Percentiles rank a stretch among this genome's conserved stretches.
Evolutionary conservation across 2,888 invertebrate genomes (phyloP).

Genomic region (Zygothrica quintamaculata): DNA sequence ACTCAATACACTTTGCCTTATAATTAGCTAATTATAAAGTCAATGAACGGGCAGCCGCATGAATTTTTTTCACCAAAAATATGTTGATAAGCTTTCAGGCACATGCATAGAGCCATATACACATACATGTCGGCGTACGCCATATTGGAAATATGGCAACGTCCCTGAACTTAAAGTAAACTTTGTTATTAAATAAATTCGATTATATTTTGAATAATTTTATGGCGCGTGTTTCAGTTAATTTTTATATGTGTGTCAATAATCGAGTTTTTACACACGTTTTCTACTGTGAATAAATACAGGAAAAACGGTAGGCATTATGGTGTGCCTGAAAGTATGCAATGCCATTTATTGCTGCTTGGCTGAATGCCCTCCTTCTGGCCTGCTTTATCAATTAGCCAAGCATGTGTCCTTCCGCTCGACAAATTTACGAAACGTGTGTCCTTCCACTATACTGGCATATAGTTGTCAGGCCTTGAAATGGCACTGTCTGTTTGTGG

Average conservation of each 20-base stretch:
- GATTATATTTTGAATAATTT: conserved; percentile 51
- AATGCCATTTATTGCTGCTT: conserved; percentile 12
- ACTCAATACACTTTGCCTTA: conserved; percentile 9
- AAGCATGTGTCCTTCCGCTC: conserved; percentile 51
- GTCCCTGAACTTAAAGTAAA: conserved; percentile 31
- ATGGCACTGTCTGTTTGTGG: conserved; percentile 26
- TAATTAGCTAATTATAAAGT: conserved; percentile 53
- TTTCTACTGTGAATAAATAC: conserved; percentile 5
- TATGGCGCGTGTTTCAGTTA: conserved; percentile 10
- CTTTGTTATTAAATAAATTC: conserved; percentile 30
- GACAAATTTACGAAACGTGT: conserved; percentile 53
- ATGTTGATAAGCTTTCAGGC: conserved; percentile 37
- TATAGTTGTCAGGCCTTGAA: conserved; percentile 31
- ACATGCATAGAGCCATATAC: conserved; percentile 9
- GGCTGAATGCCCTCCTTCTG: background rate
- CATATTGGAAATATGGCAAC: conserved; percentile 25
- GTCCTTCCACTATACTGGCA: conserved; percentile 43
- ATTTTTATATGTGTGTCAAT: conserved; percentile 40
- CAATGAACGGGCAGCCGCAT: conserved; percentile 45
- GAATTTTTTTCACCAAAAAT: conserved; percentile 17
- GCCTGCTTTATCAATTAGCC: conserved; percentile 56
- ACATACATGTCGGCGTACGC: conserved; percentile 5
- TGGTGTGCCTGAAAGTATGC: conserved; percentile 1
- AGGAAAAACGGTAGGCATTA: background rate
- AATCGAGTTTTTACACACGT: conserved; percentile 28